These are phyloP conservation scores for Volucella bombylans DNA, from an alignment of 2,888 invertebrate genomes.

Conservation along the genomic window DNA sequence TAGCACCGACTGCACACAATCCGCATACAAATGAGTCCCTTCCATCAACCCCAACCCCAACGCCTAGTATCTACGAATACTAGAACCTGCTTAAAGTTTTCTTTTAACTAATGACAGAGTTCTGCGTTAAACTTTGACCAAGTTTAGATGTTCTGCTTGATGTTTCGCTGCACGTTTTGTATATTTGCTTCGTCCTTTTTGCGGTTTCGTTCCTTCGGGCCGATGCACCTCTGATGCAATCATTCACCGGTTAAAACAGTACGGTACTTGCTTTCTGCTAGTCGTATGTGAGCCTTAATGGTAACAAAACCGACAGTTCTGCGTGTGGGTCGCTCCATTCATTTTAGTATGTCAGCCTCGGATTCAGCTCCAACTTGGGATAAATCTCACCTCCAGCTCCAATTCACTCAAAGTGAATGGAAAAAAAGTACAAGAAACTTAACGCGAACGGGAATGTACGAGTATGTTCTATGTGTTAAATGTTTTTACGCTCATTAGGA, in stretches of 20 bases:
- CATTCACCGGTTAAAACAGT: slow-evolving; percentile 38
- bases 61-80: too few species aligned
- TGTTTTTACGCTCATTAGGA: slow-evolving; percentile 65
- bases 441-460: not conserved
- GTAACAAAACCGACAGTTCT: slow-evolving; percentile 39
- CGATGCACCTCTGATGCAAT: slow-evolving; percentile 61
- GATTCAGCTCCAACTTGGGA: too few species aligned
- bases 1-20: slow-evolving; percentile 24
- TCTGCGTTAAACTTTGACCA: slow-evolving; percentile 49
- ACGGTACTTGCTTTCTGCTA: slow-evolving; percentile 17
- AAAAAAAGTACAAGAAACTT: slow-evolving; percentile 31
- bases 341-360: slow-evolving; percentile 42
- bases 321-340: slow-evolving; percentile 18
- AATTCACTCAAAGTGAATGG: slow-evolving; percentile 47
- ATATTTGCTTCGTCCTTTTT: not conserved
- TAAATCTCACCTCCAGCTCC: slow-evolving; percentile 1
- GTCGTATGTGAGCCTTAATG: slow-evolving; percentile 22
- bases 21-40: slow-evolving; percentile 52
- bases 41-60: slow-evolving; percentile 27
- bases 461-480: slow-evolving; percentile 39
- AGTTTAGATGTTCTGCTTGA: slow-evolving; percentile 45
- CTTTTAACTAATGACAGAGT: slow-evolving; percentile 62
- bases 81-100: not conserved
- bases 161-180: slow-evolving; percentile 9
- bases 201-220: slow-evolving; percentile 24